A percentile compares a stretch with the other conserved stretches of the same genome.
Evolutionary conservation across 2,888 invertebrate genomes (phyloP).

Genomic region (Drosophila suboccidentalis): DNA sequence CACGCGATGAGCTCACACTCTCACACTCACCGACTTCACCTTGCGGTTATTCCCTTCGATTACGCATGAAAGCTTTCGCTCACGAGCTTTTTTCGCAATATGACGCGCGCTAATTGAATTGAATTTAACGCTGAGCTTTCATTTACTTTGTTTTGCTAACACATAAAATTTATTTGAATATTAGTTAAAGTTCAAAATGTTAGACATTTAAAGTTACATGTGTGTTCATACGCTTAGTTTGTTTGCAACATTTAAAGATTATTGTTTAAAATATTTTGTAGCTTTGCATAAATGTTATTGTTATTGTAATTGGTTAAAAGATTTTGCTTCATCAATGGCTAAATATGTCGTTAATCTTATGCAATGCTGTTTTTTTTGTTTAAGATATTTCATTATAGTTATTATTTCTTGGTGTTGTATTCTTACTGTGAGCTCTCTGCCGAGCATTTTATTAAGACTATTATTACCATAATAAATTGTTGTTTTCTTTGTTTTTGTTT

Average conservation of each 20-base stretch:
- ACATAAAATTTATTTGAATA: conserved; percentile 76
- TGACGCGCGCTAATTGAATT: conserved; percentile 30
- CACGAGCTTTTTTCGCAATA: conserved; percentile 38
- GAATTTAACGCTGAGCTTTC: conserved; percentile 9
- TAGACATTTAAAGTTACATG: conserved; percentile 77
- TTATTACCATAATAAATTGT: conserved; percentile 22
- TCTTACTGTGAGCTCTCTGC: conserved; percentile 77
- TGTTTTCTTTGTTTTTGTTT: neutral
- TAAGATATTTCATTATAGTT: conserved; percentile 35
- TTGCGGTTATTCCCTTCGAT: conserved; percentile 22
- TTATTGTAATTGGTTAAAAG: conserved; percentile 38
- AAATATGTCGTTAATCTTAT: conserved; percentile 33
- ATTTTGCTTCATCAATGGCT: conserved; percentile 32
- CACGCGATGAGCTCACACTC: conserved; percentile 42
- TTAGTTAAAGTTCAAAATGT: conserved; percentile 74
- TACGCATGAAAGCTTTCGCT: conserved; percentile 35
- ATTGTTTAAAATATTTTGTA: conserved; percentile 63
- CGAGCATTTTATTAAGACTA: conserved; percentile 37
- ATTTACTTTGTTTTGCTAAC: conserved; percentile 55
- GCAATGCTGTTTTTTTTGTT: conserved; percentile 44
- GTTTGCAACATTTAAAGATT: conserved; percentile 66
- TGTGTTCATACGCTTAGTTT: conserved; percentile 55
- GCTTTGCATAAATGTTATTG: conserved; percentile 72
- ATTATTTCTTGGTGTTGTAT: conserved; percentile 76
- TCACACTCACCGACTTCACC: neutral